Conservation (phyloP, 1,140 invertebrate genomes). For the Coptotermes formosanus region DNA sequence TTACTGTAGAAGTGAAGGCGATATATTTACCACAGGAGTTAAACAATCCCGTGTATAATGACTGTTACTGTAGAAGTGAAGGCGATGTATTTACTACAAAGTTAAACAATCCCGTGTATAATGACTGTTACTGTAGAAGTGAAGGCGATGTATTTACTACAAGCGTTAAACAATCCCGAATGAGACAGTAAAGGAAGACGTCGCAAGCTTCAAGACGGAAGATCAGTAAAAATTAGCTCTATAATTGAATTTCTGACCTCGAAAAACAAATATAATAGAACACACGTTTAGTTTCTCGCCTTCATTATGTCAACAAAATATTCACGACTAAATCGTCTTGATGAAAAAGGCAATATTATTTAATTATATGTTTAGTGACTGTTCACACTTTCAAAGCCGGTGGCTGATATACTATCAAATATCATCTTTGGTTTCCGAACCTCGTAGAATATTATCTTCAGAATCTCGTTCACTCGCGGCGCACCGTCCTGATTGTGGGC, state of each 20-base stretch:
- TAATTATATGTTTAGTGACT: neutral
- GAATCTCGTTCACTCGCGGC: neutral
- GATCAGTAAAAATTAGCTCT: neutral
- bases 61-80: too few relatives aligned
- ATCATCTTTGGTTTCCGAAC: neutral
- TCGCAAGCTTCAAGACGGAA: too few relatives aligned
- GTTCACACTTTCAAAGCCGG: neutral
- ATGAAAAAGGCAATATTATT: neutral
- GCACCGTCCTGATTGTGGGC: neutral
- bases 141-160: too few relatives aligned
- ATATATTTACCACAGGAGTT: too few relatives aligned
- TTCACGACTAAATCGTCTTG: too few relatives aligned
- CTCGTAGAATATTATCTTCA: neutral
- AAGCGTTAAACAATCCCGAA: too few relatives aligned
- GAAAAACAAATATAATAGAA: neutral
- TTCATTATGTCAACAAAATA: neutral
- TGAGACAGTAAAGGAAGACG: too few relatives aligned
- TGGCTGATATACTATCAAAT: neutral
- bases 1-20: too few relatives aligned
- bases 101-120: too few relatives aligned
- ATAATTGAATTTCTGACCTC: neutral
- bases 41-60: too few relatives aligned
- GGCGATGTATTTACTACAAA: too few relatives aligned
- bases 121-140: too few relatives aligned
- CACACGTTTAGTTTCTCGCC: neutral